A percentile compares a stretch with the other conserved stretches of the same genome.
phyloP scores from a whole-genome alignment of 2,888 invertebrate genomes.

The Nymphalis c-album region DNA sequence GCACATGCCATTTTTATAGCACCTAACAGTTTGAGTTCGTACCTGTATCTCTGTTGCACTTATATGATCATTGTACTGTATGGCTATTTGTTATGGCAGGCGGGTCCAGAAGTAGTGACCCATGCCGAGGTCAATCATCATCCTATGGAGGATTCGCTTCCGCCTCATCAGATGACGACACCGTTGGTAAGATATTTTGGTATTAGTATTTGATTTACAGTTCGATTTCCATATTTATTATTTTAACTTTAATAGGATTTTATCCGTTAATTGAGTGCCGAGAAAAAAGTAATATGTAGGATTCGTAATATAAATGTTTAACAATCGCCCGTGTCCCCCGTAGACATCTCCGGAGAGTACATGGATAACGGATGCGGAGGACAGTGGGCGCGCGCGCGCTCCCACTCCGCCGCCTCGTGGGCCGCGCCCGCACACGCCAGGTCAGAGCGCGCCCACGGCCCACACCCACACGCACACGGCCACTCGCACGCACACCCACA shows the following conservation, averaged over 20 bases:
- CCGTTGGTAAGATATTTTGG: conserved; percentile 64
- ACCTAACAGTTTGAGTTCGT: not conserved
- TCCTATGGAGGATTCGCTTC: conserved; percentile 81
- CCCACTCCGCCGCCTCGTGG: conserved; percentile 78
- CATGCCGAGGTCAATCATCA: conserved; percentile 82
- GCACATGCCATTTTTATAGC: not conserved
- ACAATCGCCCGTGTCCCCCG: no score
- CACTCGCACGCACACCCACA: conserved; percentile 47
- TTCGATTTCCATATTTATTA: not conserved
- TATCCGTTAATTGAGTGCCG: no score
- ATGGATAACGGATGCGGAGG: conserved; percentile 74
- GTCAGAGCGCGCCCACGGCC: conserved; percentile 58
- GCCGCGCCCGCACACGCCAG: conserved; percentile 57
- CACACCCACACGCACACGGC: conserved; percentile 45
- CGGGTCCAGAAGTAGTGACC: conserved; percentile 76
- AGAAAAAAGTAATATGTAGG: no score
- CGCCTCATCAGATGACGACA: conserved; percentile 82
- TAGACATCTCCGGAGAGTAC: conserved; percentile 80
- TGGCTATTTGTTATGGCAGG: conserved; percentile 44
- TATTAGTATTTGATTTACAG: no score
- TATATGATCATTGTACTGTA: not conserved
- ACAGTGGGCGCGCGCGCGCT: conserved; percentile 71
- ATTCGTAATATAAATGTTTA: not conserved
- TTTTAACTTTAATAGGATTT: no score
- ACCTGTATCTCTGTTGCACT: not conserved